phyloP scores from a whole-genome alignment of 1,140 invertebrate species.

The Drosophila subpulchrella region DNA sequence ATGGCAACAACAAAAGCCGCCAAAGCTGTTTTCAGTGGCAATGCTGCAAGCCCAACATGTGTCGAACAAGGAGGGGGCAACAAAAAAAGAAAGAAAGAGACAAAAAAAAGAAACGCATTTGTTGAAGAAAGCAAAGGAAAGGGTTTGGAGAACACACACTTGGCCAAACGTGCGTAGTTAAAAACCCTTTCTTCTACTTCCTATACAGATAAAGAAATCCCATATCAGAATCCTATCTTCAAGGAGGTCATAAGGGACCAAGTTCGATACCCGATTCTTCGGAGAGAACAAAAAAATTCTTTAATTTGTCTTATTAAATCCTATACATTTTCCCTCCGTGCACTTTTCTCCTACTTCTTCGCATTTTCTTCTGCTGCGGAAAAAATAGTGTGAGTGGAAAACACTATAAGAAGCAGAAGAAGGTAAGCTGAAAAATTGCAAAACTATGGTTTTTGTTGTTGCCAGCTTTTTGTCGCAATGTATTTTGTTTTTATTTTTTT shows the following conservation, averaged over 20 bases:
- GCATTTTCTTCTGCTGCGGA: not conserved
- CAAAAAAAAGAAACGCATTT: constrained; percentile 2
- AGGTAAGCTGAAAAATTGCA: constrained; percentile 57
- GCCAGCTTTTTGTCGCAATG: constrained; percentile 53
- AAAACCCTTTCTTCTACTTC: constrained; percentile 18
- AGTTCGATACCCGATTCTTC: not conserved
- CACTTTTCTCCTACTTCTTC: not conserved
- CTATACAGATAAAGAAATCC: not conserved
- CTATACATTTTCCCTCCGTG: not conserved
- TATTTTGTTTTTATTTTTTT: constrained; percentile 11
- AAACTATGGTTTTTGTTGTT: constrained; percentile 68
- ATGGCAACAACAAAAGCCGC: constrained; percentile 51
- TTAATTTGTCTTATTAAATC: too few relatives aligned
- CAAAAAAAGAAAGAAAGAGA: constrained; percentile 11
- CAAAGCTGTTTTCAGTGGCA: constrained; percentile 51
- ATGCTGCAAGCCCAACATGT: constrained; percentile 37
- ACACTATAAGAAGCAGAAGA: constrained; percentile 14
- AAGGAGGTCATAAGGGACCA: not conserved
- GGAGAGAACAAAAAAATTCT: too few relatives aligned
- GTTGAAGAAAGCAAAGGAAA: constrained; percentile 4
- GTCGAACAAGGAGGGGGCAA: constrained; percentile 18
- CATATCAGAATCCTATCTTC: not conserved
- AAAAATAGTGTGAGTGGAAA: constrained; percentile 11
- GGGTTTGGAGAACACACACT: not conserved
- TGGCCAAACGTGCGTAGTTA: constrained; percentile 19